A percentile compares a stretch with the other conserved stretches of the same genome.
These are phyloP conservation scores for Castor canadensis DNA, from an alignment of 2,113 vertebrate genomes.

Conservation along the genomic window DNA sequence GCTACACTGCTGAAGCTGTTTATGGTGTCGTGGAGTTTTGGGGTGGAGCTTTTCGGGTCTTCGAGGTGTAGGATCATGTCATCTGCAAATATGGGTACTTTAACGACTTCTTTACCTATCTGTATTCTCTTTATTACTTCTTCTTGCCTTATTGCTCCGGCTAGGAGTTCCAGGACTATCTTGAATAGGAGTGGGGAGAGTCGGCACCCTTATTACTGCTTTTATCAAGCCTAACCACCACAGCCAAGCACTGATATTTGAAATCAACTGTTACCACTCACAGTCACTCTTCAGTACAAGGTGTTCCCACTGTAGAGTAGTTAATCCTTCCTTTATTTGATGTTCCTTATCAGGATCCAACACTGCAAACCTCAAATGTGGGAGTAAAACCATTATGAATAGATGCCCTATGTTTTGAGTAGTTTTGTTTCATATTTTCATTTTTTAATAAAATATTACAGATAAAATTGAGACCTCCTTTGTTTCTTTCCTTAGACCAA, in stretches of 20 bases:
- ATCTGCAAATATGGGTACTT: no score
- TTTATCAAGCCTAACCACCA: neutral
- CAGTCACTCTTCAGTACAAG: neutral
- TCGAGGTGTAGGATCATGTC: no score
- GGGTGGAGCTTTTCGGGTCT: no score
- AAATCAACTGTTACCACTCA: neutral
- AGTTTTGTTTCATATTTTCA: neutral
- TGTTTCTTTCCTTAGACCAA: neutral
- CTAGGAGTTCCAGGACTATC: no score
- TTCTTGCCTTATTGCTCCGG: no score
- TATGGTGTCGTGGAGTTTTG: no score
- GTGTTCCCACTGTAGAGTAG: neutral
- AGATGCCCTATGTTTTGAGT: neutral
- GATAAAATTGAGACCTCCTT: neutral
- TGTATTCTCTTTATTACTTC: no score
- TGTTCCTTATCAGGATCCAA: neutral
- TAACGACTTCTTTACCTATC: no score
- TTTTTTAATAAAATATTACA: constrained; percentile 1
- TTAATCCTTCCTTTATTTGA: neutral
- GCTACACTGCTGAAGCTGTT: no score
- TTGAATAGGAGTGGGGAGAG: no score
- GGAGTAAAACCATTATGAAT: neutral
- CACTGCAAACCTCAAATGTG: neutral
- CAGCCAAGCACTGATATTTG: neutral
- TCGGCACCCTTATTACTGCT: no score